Percentiles rank a stretch among this genome's conserved stretches.
phyloP scores from a whole-genome alignment of 2,113 vertebrate genomes.

The Turdus rufiventris region DNA sequence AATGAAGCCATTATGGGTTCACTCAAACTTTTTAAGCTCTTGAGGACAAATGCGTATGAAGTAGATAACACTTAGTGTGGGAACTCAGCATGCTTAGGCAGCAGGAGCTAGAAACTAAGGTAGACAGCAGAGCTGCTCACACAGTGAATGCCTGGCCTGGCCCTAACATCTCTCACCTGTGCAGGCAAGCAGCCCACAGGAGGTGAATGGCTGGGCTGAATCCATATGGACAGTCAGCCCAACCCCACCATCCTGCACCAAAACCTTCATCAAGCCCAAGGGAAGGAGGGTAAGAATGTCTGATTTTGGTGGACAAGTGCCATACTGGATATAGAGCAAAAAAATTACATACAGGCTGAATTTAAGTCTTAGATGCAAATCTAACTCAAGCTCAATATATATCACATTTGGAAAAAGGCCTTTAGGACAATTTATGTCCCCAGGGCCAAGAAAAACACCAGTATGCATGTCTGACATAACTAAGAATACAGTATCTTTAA shows the following conservation, averaged over 20 bases:
- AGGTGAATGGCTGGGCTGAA: not conserved
- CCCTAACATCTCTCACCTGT: not conserved
- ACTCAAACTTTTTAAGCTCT: not conserved
- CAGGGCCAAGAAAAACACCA: accelerated
- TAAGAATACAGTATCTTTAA: not conserved
- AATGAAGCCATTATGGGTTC: not conserved
- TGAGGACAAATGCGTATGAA: not conserved
- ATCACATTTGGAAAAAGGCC: not conserved
- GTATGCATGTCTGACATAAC: not conserved
- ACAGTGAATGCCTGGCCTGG: accelerated
- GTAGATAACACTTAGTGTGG: not conserved
- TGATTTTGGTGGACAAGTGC: not conserved
- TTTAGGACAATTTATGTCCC: not conserved
- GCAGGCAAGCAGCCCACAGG: accelerated
- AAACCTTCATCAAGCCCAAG: not conserved
- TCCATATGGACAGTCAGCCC: not conserved
- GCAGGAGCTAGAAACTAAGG: not conserved
- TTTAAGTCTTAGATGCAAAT: not conserved
- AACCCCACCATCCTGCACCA: not conserved
- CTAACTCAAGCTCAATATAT: not conserved
- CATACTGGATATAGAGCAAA: not conserved
- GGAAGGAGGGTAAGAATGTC: not conserved
- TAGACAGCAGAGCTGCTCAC: not conserved
- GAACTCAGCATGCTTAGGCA: not conserved
- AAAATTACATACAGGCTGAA: not conserved